Evolutionary conservation across 2,113 vertebrate species (phyloP).

Genomic region (Rhynchopsitta pachyrhyncha): DNA sequence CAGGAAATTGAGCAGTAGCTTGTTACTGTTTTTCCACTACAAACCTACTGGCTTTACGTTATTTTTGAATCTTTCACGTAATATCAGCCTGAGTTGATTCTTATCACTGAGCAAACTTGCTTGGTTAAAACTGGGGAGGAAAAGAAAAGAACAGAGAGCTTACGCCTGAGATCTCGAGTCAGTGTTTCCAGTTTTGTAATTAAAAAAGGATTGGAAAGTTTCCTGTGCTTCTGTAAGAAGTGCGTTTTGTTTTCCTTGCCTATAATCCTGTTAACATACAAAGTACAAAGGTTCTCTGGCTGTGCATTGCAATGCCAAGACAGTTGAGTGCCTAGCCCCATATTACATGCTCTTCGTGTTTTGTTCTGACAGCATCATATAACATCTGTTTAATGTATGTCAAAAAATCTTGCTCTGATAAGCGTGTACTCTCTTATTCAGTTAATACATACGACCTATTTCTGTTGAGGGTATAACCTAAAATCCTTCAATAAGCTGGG

Average conservation of each 20-base stretch:
- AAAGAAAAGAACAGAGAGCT: background rate
- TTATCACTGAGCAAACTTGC: background rate
- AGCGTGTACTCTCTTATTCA: background rate
- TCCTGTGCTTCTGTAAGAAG: background rate
- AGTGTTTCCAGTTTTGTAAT: background rate
- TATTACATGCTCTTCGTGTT: rapidly evolving
- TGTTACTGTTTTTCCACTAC: background rate
- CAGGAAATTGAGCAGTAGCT: background rate
- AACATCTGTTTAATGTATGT: background rate
- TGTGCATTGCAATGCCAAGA: background rate
- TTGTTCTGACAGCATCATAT: background rate
- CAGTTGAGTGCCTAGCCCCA: background rate
- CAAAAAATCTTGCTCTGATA: background rate
- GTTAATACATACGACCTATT: background rate
- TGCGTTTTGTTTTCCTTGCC: background rate
- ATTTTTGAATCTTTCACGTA: background rate
- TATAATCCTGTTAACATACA: background rate
- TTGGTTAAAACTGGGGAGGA: background rate
- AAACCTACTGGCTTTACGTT: background rate
- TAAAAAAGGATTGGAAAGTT: background rate
- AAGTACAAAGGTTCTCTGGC: background rate
- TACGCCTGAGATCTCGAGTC: background rate
- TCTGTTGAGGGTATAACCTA: background rate
- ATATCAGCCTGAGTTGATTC: background rate
- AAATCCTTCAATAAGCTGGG: background rate